Evolutionary conservation across 2,888 invertebrate genomes (phyloP).

Genomic region (Orthosia gothica): DNA sequence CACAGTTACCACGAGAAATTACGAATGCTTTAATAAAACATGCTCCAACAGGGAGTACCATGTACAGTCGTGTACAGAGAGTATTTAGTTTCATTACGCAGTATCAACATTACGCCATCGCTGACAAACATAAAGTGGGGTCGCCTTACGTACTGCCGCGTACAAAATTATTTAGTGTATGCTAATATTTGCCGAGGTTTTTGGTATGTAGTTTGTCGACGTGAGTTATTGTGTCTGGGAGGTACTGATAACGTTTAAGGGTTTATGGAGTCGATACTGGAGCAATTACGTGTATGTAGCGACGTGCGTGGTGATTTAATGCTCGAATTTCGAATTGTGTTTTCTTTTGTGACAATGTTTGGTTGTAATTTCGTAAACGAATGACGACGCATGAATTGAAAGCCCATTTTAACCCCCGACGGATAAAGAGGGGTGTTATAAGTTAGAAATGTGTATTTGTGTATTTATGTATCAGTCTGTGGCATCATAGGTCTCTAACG

Average conservation of each 20-base stretch:
- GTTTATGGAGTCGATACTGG: conserved; percentile 58
- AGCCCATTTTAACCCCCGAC: no score
- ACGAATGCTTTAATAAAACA: conserved; percentile 59
- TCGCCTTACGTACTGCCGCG: conserved; percentile 62
- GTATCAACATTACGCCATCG: conserved; percentile 72
- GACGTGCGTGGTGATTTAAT: conserved; percentile 47
- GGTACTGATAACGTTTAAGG: conserved; percentile 66
- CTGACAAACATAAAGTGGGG: conserved; percentile 65
- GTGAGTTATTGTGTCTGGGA: conserved; percentile 69
- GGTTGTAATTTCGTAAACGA: background rate
- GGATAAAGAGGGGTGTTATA: no score
- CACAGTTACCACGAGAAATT: conserved; percentile 46
- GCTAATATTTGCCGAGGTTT: conserved; percentile 77
- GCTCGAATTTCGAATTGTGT: conserved; percentile 8
- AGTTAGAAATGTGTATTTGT: no score
- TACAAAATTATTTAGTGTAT: conserved; percentile 74
- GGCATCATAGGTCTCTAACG: no score
- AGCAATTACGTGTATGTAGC: conserved; percentile 43
- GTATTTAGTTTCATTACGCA: conserved; percentile 80
- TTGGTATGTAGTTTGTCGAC: conserved; percentile 70
- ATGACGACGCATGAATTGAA: no score
- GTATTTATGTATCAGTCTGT: no score
- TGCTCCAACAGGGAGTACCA: conserved; percentile 37
- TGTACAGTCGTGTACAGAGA: conserved; percentile 51
- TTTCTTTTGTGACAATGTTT: conserved; percentile 18